Conservation (phyloP, 2,888 invertebrate genomes). For the Drosophila ezoana region DNA sequence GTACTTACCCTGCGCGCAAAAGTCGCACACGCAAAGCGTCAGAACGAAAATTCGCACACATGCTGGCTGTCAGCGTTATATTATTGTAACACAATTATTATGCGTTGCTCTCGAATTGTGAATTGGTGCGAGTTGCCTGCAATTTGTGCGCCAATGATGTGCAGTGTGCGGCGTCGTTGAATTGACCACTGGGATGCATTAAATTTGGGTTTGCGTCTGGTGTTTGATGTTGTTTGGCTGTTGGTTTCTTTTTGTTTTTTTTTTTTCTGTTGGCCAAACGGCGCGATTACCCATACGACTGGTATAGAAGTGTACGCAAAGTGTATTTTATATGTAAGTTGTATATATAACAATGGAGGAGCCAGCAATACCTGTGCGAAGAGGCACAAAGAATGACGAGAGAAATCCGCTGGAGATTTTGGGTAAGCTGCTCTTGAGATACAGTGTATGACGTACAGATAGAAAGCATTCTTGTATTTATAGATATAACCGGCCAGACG, state of each 20-base stretch:
- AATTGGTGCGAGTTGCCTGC: too few species aligned
- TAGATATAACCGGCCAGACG: background rate
- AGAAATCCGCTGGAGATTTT: background rate
- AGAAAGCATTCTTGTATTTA: background rate
- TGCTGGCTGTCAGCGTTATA: background rate
- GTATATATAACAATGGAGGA: constrained; percentile 2
- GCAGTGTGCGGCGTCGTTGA: background rate
- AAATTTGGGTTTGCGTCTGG: background rate
- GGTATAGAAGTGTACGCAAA: background rate
- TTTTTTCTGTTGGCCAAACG: too few species aligned
- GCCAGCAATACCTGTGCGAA: too few species aligned
- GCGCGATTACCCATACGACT: background rate
- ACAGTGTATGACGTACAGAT: background rate
- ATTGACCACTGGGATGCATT: background rate
- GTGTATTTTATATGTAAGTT: background rate
- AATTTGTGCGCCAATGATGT: background rate
- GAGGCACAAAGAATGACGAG: too few species aligned
- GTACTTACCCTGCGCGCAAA: background rate
- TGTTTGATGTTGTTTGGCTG: background rate
- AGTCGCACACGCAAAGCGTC: background rate
- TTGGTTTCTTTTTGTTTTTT: background rate
- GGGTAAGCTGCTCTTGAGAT: constrained; percentile 1
- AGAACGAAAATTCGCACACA: background rate
- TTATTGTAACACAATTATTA: background rate
- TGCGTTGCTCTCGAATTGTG: background rate